Evolutionary conservation across 2,113 vertebrate genomes (phyloP).

Genomic region (Myotis davidii): DNA sequence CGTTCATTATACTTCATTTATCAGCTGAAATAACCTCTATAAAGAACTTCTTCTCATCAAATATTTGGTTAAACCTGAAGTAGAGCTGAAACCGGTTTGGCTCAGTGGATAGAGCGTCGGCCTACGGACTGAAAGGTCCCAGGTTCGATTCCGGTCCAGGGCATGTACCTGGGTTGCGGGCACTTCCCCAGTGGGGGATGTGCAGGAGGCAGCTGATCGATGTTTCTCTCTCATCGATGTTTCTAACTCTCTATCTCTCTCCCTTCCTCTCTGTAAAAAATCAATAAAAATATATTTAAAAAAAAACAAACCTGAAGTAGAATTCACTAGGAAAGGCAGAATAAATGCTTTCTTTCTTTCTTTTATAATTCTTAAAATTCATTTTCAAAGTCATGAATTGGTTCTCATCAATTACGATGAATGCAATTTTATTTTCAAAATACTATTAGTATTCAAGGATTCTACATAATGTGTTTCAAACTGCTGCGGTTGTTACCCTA

Average conservation of each 20-base stretch:
- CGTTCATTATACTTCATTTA: neutral
- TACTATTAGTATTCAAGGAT: neutral
- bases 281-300: too few species aligned
- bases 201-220: too few species aligned
- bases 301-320: neutral
- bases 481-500: neutral
- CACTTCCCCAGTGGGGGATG: too few species aligned
- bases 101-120: too few species aligned
- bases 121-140: too few species aligned
- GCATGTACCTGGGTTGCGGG: too few species aligned
- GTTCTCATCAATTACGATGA: neutral
- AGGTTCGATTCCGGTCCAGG: too few species aligned
- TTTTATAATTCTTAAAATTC: constrained; percentile 30
- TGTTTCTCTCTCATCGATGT: too few species aligned
- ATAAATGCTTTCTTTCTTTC: neutral
- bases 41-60: constrained; percentile 26
- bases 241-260: too few species aligned
- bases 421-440: constrained; percentile 40
- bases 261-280: too few species aligned
- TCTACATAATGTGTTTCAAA: constrained; percentile 37
- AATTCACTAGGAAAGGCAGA: neutral
- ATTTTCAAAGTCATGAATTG: constrained; percentile 1
- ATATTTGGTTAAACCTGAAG: neutral
- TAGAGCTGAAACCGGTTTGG: too few species aligned
- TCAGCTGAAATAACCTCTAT: neutral